Evolutionary conservation across 2,888 invertebrate genomes (phyloP).

Genomic region (Synanthedon andrenaeformis): DNA sequence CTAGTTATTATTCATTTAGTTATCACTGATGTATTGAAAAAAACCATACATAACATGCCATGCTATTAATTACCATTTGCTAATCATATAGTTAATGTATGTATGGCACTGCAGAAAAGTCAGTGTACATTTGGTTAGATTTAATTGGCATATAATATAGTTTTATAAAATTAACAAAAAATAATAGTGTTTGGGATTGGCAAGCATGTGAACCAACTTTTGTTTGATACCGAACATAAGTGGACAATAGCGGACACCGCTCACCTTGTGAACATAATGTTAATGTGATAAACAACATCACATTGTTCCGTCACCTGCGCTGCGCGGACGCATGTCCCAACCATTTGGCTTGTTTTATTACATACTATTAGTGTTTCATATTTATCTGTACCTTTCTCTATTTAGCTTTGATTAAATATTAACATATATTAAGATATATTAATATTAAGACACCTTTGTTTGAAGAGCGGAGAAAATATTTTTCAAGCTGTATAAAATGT

Average conservation of each 20-base stretch:
- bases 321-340: conserved; percentile 1
- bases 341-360: conserved; percentile 4
- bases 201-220: conserved; percentile 26
- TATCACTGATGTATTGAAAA: neutral
- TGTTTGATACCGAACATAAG: conserved; percentile 47
- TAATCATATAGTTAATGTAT: neutral
- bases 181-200: too few species aligned
- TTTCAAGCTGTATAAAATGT: too few species aligned
- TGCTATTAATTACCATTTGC: neutral
- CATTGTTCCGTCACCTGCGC: conserved; percentile 60
- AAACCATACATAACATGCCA: too few species aligned
- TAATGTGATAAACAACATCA: conserved; percentile 67
- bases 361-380: neutral
- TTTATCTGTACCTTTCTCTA: too few species aligned
- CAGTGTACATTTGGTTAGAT: too few species aligned
- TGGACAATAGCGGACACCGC: conserved; percentile 64
- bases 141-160: too few species aligned
- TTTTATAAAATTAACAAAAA: too few species aligned
- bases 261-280: conserved; percentile 68
- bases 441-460: too few species aligned
- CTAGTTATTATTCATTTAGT: conserved; percentile 9
- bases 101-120: too few species aligned
- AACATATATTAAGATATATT: too few species aligned
- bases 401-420: too few species aligned
- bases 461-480: too few species aligned